Conservation (phyloP, 2,888 invertebrate genomes). For the Taenaris catops region DNA sequence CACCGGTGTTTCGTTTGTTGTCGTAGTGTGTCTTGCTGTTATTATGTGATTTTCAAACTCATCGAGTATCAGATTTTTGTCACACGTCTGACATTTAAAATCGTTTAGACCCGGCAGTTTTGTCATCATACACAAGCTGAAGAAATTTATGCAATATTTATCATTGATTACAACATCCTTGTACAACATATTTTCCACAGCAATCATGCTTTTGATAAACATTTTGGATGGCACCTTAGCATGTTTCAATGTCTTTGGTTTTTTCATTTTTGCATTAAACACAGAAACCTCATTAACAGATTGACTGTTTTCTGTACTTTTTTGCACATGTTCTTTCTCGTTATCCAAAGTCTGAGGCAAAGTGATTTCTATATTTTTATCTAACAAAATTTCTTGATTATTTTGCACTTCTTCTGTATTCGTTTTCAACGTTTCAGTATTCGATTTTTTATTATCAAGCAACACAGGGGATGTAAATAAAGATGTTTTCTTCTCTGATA, state of each 20-base stretch:
- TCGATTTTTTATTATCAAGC: no score
- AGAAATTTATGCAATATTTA: conserved; percentile 28
- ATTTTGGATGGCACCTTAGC: conserved; percentile 7
- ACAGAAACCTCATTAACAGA: no score
- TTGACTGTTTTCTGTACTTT: no score
- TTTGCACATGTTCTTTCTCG: not conserved
- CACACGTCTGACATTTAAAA: conserved; percentile 29
- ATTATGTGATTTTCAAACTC: no score
- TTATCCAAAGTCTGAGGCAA: not conserved
- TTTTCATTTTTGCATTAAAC: not conserved
- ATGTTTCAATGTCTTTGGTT: conserved; percentile 5
- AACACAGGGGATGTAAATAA: conserved; percentile 9
- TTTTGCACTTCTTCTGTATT: not conserved
- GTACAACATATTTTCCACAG: conserved; percentile 15
- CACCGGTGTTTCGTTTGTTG: no score
- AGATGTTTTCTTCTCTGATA: conserved; percentile 5
- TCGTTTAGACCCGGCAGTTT: not conserved
- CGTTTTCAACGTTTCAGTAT: no score
- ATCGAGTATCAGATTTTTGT: conserved; percentile 10
- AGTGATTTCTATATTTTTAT: no score
- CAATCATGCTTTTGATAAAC: conserved; percentile 21
- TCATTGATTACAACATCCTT: conserved; percentile 34
- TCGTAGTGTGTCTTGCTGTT: no score
- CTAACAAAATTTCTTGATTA: not conserved
- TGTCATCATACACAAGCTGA: conserved; percentile 27